phyloP scores from a whole-genome alignment of 2,797 vertebrate genomes.

The Mormyrops boulengeri region DNA sequence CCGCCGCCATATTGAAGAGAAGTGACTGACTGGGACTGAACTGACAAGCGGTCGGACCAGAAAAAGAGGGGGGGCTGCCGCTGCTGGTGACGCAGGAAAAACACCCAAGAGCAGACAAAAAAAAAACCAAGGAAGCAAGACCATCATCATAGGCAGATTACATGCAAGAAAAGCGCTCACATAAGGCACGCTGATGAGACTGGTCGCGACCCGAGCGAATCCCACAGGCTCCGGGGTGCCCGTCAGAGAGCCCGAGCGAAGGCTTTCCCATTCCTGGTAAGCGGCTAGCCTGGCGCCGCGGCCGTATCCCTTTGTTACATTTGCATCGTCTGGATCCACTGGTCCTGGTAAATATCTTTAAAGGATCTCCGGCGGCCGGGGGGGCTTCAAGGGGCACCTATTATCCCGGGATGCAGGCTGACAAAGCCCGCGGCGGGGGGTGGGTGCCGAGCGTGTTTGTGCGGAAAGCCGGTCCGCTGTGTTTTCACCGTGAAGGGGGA shows the following conservation, averaged over 20 bases:
- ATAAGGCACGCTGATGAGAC: conserved; percentile 54
- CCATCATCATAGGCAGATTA: conserved; percentile 32
- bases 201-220: conserved; percentile 52
- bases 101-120: conserved; percentile 70
- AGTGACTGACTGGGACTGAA: conserved; percentile 62
- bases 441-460: neutral
- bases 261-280: conserved; percentile 75
- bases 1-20: conserved; percentile 70
- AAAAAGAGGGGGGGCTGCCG: conserved; percentile 60
- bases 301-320: conserved; percentile 1
- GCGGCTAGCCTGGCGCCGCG: conserved; percentile 42
- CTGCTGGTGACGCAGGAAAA: conserved; percentile 86
- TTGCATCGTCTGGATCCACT: neutral
- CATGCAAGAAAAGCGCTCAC: conserved; percentile 45
- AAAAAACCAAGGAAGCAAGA: conserved; percentile 48
- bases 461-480: conserved; percentile 24
- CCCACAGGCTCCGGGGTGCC: conserved; percentile 43
- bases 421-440: neutral
- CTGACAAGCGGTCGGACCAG: conserved; percentile 64
- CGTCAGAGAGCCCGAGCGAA: conserved; percentile 59
- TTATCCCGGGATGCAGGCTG: neutral
- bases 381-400: neutral
- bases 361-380: neutral
- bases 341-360: neutral
- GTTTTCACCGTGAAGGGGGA: conserved; percentile 35